These are phyloP conservation scores for Eriosoma lanigerum DNA, from an alignment of 1,140 invertebrate genomes.

Conservation along the genomic window DNA sequence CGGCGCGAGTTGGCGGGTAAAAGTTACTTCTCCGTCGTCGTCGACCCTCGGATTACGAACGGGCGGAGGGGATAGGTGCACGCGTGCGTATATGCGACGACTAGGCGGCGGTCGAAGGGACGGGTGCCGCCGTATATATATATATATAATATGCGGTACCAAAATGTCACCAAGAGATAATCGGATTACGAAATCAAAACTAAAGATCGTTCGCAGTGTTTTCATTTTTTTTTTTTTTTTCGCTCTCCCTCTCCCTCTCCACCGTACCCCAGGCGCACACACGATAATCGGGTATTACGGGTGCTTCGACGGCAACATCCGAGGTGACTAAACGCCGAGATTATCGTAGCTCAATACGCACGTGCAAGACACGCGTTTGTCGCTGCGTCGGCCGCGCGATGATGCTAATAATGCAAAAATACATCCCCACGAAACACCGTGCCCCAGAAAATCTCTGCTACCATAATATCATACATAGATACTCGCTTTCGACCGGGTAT, in stretches of 20 bases:
- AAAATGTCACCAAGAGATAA: constrained; percentile 26
- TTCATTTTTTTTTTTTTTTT: neutral
- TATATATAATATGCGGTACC: neutral
- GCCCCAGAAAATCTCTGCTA: no score
- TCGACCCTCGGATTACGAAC: neutral
- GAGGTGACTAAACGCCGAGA: constrained; percentile 38
- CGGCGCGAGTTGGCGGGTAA: neutral
- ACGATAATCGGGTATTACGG: constrained; percentile 44
- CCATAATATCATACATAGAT: no score
- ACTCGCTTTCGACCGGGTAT: no score
- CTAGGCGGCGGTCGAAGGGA: no score
- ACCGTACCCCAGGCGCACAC: neutral
- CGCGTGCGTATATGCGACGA: neutral
- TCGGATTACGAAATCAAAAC: constrained; percentile 43
- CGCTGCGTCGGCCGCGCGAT: neutral
- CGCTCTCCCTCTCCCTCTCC: neutral
- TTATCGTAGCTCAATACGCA: constrained; percentile 13
- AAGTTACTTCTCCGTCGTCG: neutral
- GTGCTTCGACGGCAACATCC: constrained; percentile 12
- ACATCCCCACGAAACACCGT: no score
- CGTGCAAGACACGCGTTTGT: constrained; percentile 32
- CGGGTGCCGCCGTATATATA: no score
- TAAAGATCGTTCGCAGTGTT: constrained; percentile 11
- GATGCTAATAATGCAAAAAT: neutral
- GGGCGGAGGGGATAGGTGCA: neutral